Conservation (phyloP, 2,797 vertebrate genomes). For the Danionella dracula region DNA sequence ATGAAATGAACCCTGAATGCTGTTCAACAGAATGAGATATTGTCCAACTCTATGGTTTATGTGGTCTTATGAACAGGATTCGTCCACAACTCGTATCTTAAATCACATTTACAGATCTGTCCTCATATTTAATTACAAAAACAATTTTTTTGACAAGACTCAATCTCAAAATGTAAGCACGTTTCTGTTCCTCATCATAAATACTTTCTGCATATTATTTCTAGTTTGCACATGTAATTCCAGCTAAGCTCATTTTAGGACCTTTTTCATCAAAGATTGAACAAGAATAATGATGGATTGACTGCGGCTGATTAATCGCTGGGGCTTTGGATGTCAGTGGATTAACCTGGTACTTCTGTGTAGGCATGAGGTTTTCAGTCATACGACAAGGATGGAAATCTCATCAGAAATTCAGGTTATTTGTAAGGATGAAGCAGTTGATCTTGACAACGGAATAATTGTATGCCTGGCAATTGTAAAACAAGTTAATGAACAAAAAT, state of each 20-base stretch:
- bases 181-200: conserved; percentile 37
- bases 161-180: conserved; percentile 18
- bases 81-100: background rate
- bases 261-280: conserved; percentile 52
- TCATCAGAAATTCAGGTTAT: conserved; percentile 8
- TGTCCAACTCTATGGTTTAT: background rate
- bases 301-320: conserved; percentile 35
- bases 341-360: conserved; percentile 36
- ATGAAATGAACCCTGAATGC: conserved; percentile 21
- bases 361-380: conserved; percentile 24
- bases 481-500: too few species aligned
- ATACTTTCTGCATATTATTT: conserved; percentile 63
- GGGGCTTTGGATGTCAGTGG: conserved; percentile 30
- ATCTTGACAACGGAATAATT: background rate
- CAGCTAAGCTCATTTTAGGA: conserved; percentile 66
- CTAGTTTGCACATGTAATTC: conserved; percentile 67
- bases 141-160: conserved; percentile 49
- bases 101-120: conserved; percentile 6
- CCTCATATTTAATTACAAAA: conserved; percentile 17
- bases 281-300: conserved; percentile 51
- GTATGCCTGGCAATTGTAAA: too few species aligned
- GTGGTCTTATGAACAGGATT: background rate
- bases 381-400: conserved; percentile 20
- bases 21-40: background rate
- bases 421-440: background rate